These are phyloP conservation scores for Melanerpes aurifrons DNA, from an alignment of 2,113 vertebrate genomes.

Conservation along the genomic window DNA sequence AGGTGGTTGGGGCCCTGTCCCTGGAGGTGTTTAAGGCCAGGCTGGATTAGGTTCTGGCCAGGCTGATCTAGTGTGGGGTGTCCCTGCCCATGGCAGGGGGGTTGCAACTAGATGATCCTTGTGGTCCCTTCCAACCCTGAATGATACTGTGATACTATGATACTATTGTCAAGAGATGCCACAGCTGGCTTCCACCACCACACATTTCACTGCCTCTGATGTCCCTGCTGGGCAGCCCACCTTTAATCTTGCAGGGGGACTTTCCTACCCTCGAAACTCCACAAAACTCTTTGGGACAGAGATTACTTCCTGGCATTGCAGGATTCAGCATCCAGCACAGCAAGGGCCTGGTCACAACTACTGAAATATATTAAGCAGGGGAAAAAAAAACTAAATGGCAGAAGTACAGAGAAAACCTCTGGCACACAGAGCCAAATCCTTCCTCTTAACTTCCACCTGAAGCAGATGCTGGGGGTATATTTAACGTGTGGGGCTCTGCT, in stretches of 20 bases:
- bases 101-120: too few relatives aligned
- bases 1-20: too few relatives aligned
- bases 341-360: background rate
- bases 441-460: slow-evolving; percentile 20
- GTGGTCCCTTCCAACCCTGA: too few relatives aligned
- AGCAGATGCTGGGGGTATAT: slow-evolving; percentile 47
- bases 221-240: background rate
- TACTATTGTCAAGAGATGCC: background rate
- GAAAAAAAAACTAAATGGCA: background rate
- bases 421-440: background rate
- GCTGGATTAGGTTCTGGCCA: too few relatives aligned
- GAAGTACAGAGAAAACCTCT: background rate
- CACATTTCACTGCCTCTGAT: background rate
- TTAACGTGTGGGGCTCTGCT: slow-evolving; percentile 26
- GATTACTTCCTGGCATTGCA: background rate
- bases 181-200: background rate
- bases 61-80: too few relatives aligned
- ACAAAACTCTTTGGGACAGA: background rate
- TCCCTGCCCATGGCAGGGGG: too few relatives aligned
- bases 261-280: background rate
- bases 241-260: background rate
- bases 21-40: too few relatives aligned
- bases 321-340: background rate
- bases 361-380: background rate
- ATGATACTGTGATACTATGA: background rate